phyloP scores from a whole-genome alignment of 2,888 invertebrate genomes.

The Pecten maximus region DNA sequence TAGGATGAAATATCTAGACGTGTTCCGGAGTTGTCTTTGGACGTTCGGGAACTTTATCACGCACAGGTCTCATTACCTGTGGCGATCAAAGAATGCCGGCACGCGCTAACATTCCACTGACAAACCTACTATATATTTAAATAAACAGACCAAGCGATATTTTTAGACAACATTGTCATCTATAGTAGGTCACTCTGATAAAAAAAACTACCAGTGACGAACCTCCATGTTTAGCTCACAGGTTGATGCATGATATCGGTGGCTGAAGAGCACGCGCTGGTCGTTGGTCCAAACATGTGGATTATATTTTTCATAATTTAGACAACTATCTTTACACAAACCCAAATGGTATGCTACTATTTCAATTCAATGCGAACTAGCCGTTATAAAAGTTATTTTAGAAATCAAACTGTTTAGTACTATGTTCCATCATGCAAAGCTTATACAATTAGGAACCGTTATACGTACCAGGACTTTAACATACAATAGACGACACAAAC shows the following conservation, averaged over 20 bases:
- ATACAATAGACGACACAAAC: too few species aligned
- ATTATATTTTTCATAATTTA: too few species aligned
- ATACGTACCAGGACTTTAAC: too few species aligned
- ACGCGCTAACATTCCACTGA: background rate
- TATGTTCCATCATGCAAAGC: too few species aligned
- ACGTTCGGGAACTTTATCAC: background rate
- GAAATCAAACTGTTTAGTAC: too few species aligned
- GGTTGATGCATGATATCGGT: background rate
- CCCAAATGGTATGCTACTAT: too few species aligned
- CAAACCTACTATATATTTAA: background rate
- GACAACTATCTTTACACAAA: too few species aligned
- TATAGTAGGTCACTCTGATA: background rate
- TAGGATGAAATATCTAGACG: slow-evolving; percentile 5
- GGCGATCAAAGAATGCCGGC: background rate
- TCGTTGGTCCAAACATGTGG: background rate
- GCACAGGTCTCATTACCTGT: background rate
- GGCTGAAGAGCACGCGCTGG: background rate
- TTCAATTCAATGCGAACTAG: too few species aligned
- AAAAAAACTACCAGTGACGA: background rate
- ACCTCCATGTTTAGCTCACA: background rate
- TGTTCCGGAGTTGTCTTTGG: background rate
- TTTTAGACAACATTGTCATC: background rate
- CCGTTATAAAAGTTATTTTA: too few species aligned
- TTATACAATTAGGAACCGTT: too few species aligned
- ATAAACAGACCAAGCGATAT: background rate